Conservation (phyloP, 2,797 vertebrate species). For the Manis javanica region DNA sequence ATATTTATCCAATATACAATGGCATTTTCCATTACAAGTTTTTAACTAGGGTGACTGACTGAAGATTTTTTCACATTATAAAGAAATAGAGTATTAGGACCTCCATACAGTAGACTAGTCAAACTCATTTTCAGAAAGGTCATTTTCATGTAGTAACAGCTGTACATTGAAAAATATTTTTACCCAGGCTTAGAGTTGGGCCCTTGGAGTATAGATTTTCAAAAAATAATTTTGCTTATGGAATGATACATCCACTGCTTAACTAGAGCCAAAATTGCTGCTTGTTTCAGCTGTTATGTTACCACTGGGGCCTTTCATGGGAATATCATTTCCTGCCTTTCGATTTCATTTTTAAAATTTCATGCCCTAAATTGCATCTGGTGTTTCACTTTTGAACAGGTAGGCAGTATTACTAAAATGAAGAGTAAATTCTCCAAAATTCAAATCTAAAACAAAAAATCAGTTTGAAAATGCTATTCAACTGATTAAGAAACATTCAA, state of each 20-base stretch:
- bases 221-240: conserved; percentile 63
- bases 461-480: not conserved
- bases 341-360: conserved; percentile 32
- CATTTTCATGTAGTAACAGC: conserved; percentile 54
- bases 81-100: conserved; percentile 37
- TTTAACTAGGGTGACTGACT: not conserved
- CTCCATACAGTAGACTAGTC: conserved; percentile 17
- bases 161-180: conserved; percentile 45
- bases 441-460: not conserved
- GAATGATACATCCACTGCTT: conserved; percentile 44
- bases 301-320: not conserved
- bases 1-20: not conserved
- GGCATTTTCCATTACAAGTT: conserved; percentile 33
- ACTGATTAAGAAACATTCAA: not conserved
- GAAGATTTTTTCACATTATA: conserved; percentile 6
- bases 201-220: conserved; percentile 7
- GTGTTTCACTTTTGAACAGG: not conserved
- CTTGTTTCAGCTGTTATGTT: conserved; percentile 3
- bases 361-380: not conserved
- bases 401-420: not conserved
- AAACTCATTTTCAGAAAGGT: conserved; percentile 67
- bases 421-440: not conserved
- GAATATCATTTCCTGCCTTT: conserved; percentile 36
- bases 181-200: not conserved
- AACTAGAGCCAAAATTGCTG: conserved; percentile 46